These are phyloP conservation scores for Zaprionus inermis DNA, from an alignment of 1,140 invertebrate genomes.

Conservation along the genomic window DNA sequence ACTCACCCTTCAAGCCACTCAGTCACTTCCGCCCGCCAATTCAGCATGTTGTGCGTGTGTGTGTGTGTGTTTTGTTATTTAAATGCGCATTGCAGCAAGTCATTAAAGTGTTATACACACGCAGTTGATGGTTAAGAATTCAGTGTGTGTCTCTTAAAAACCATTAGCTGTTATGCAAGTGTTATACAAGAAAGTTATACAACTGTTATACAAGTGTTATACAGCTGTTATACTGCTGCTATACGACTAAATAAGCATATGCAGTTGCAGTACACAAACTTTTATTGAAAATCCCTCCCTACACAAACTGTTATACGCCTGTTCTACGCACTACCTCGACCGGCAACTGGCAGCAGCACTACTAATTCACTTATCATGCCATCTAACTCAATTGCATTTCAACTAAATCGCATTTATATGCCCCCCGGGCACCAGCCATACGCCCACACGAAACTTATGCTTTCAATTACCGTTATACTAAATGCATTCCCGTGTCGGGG, in stretches of 20 bases:
- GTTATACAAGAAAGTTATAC: too few relatives aligned
- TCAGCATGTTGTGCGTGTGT: neutral
- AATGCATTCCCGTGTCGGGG: conserved; percentile 47
- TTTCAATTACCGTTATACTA: conserved; percentile 51
- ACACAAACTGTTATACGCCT: conserved; percentile 5
- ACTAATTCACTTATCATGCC: neutral
- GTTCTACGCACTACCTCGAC: neutral
- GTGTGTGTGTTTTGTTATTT: neutral
- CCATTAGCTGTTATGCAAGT: conserved; percentile 6
- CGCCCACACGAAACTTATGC: conserved; percentile 14
- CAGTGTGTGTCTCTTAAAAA: too few relatives aligned
- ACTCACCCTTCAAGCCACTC: conserved; percentile 13
- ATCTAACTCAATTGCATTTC: conserved; percentile 13
- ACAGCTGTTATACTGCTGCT: too few relatives aligned
- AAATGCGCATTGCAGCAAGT: conserved; percentile 1
- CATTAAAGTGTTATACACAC: conserved; percentile 10
- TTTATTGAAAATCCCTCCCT: neutral
- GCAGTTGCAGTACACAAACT: neutral
- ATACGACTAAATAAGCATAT: neutral
- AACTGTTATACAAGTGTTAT: conserved; percentile 19
- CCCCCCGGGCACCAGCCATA: neutral
- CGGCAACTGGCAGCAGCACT: neutral
- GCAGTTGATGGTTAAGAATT: too few relatives aligned
- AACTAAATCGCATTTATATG: conserved; percentile 30
- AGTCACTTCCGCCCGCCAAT: conserved; percentile 13